These are phyloP conservation scores for Abrostola triplasia DNA, from an alignment of 2,888 invertebrate genomes.

Conservation along the genomic window DNA sequence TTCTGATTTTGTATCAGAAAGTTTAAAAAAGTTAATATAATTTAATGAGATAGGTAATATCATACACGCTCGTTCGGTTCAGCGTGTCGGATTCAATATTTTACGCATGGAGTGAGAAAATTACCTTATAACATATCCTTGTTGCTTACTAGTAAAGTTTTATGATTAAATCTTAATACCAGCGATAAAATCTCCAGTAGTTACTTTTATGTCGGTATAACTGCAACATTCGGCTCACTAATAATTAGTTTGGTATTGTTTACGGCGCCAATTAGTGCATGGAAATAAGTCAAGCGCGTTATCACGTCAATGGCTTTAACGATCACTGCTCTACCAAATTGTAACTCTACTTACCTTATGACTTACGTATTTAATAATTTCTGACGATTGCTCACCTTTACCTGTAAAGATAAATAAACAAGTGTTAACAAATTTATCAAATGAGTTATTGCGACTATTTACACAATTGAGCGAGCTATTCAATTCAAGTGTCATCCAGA, in stretches of 20 bases:
- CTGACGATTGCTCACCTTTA: slow-evolving; percentile 76
- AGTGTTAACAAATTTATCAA: slow-evolving; percentile 48
- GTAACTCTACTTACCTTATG: slow-evolving; percentile 39
- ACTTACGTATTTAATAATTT: slow-evolving; percentile 35
- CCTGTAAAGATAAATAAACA: slow-evolving; percentile 73
- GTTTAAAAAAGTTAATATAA: slow-evolving; percentile 26
- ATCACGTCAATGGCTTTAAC: slow-evolving; percentile 31
- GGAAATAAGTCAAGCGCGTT: slow-evolving; percentile 30
- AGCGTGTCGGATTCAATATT: slow-evolving; percentile 55
- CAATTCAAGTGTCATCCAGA: slow-evolving; percentile 56
- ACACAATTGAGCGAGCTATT: slow-evolving; percentile 37
- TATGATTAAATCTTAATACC: slow-evolving; percentile 12
- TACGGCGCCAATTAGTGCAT: slow-evolving; percentile 48
- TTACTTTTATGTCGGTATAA: slow-evolving; percentile 41
- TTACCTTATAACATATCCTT: slow-evolving; percentile 46
- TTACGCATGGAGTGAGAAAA: slow-evolving; percentile 47
- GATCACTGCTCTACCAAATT: slow-evolving; percentile 37
- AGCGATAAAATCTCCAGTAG: slow-evolving; percentile 22
- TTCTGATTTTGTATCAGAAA: slow-evolving; percentile 19
- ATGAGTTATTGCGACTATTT: slow-evolving; percentile 25
- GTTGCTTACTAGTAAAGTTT: slow-evolving; percentile 15
- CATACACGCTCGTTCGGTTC: slow-evolving; percentile 35
- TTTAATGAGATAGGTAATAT: slow-evolving; percentile 43
- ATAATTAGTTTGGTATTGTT: slow-evolving; percentile 48
- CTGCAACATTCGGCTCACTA: slow-evolving; percentile 23